Evolutionary conservation across 1,140 invertebrate genomes (phyloP).

Genomic region (Drosophila bocki): DNA sequence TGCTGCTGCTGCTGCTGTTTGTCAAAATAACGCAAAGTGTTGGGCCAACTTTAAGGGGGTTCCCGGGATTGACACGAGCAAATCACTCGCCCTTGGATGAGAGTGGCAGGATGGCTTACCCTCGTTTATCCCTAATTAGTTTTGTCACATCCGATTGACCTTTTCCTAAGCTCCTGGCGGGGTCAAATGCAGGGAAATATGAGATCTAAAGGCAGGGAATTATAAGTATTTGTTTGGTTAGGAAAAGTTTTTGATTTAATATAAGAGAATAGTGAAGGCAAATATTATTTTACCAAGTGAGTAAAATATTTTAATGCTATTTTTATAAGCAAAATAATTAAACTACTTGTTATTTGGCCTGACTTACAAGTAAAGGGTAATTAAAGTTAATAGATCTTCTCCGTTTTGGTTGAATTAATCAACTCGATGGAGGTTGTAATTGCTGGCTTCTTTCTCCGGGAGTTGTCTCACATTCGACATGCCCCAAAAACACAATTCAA

Average conservation of each 20-base stretch:
- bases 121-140: constrained; percentile 71
- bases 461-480: constrained; percentile 38
- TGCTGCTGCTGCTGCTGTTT: constrained; percentile 10
- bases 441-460: constrained; percentile 2
- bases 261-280: background rate
- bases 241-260: background rate
- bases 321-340: background rate
- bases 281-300: background rate
- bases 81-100: constrained; percentile 40
- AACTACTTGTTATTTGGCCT: background rate
- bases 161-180: background rate
- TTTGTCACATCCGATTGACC: constrained; percentile 36
- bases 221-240: background rate
- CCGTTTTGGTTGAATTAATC: constrained; percentile 24
- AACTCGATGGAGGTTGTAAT: background rate
- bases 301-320: background rate
- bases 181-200: constrained; percentile 6
- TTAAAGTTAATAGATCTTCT: constrained; percentile 3
- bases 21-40: constrained; percentile 40
- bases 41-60: constrained; percentile 25
- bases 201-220: background rate
- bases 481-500: constrained; percentile 74
- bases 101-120: constrained; percentile 39
- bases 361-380: background rate
- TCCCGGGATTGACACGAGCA: constrained; percentile 34